Evolutionary conservation across 2,888 invertebrate genomes (phyloP), one percentile per base, ranked within the genome.

Genomic region (Autographa pulchrina): DNA sequence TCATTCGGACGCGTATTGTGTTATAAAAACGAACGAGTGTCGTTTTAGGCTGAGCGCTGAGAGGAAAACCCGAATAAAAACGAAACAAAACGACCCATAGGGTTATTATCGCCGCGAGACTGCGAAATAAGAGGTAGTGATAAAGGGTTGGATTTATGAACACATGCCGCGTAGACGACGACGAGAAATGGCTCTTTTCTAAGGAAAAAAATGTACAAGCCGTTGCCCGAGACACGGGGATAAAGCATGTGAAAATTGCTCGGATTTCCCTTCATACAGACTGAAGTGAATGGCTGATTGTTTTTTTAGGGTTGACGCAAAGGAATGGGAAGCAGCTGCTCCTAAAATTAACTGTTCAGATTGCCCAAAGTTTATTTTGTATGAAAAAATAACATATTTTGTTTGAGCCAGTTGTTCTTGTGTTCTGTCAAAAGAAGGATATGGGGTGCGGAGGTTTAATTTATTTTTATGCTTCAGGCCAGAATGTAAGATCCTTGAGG

Each of bases 111-210:
- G 85, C 83, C 80, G 80, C 82, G 72, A 83, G 79, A 81, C 81
- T 86, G 85, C 80, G 86, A 90, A 89, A 91, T 90, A 91, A 89
- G 88, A 88, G 86, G 88, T 72, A 78, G 85, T 88, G 91, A 91
- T 92, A 92, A 92, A 92, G 90, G 92, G 90, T 89, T 90, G 86
- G 88, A 90, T 90, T 89, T 90, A 90, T 90, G 90, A 87, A 88
- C 88, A 88, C 83, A 84, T 87, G 85, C 82, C 86, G 81, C 77
- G 76, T 74, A 77, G 81, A 72, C 80, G 90, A 89, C 91, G 87
- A 85, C 83, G 81, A 92, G 88, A 88, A 89, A 92, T 91, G 79
- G 85, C 82, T 72, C 81, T 81, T 72, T 83, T 77, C 76, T 77
- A 64, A 73, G 76, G 78, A 72, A 81, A 85, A 81, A 86, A 84